Percentiles rank a stretch among this genome's conserved stretches.
Evolutionary conservation across 2,888 invertebrate species (phyloP).

Genomic region (Yponomeuta cagnagella): DNA sequence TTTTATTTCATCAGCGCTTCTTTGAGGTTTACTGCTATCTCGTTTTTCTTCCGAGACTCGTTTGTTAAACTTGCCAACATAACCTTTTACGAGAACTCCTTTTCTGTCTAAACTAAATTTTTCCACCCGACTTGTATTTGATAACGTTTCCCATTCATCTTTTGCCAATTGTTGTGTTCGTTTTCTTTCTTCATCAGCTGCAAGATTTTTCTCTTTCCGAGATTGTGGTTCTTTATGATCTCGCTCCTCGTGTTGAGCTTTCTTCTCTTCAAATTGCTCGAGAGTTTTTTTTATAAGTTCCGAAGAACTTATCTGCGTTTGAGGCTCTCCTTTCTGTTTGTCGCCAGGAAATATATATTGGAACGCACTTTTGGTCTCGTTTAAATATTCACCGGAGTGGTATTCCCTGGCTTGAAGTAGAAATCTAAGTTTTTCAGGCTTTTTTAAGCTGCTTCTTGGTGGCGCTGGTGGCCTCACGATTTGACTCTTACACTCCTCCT

Average conservation of each 20-base stretch:
- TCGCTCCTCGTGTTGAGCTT: constrained; percentile 18
- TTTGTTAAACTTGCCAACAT: background rate
- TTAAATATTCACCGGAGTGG: background rate
- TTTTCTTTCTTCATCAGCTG: constrained; percentile 26
- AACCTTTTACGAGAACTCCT: background rate
- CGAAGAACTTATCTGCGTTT: constrained; percentile 34
- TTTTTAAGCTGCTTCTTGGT: background rate
- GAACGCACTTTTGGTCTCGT: background rate
- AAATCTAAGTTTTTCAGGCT: background rate
- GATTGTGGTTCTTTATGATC: too few species aligned
- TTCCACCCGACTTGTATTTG: background rate
- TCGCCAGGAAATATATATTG: background rate
- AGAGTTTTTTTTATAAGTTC: constrained; percentile 42
- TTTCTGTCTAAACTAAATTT: background rate
- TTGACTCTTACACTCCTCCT: too few species aligned
- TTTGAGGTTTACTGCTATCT: too few species aligned
- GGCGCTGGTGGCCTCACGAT: background rate
- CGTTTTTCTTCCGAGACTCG: too few species aligned
- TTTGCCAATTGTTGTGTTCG: background rate
- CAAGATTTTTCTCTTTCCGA: too few species aligned
- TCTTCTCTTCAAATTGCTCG: constrained; percentile 30
- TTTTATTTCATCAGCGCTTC: too few species aligned
- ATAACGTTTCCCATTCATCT: background rate
- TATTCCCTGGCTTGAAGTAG: background rate
- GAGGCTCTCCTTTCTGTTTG: background rate